These are phyloP conservation scores for Leucoma salicis DNA, from an alignment of 2,888 invertebrate genomes.

Conservation along the genomic window DNA sequence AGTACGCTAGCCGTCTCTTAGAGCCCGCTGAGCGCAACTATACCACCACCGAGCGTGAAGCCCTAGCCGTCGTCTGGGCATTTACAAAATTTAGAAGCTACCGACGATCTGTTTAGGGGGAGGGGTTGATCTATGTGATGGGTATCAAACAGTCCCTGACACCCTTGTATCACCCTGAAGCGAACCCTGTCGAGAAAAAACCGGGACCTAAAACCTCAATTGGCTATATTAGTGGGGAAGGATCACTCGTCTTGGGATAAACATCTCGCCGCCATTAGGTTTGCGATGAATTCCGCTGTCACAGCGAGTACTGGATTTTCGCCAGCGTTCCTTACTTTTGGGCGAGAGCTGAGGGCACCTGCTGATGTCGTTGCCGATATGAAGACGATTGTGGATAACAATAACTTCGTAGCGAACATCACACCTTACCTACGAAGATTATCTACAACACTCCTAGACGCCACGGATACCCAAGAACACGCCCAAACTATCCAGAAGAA, in stretches of 20 bases:
- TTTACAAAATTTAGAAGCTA: neutral
- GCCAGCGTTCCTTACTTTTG: no score
- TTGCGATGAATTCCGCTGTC: no score
- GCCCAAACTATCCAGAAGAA: neutral
- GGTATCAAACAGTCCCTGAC: neutral
- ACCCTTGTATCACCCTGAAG: constrained; percentile 39
- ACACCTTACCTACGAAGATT: neutral
- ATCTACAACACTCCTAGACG: neutral
- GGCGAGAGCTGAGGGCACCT: neutral
- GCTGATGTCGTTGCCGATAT: no score
- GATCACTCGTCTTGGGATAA: no score
- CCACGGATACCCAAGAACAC: neutral
- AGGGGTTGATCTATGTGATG: constrained; percentile 5
- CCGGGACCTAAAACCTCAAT: no score
- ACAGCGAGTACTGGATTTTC: no score
- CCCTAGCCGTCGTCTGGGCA: constrained; percentile 1
- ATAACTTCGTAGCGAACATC: neutral
- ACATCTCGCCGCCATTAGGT: no score
- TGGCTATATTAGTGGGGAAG: no score
- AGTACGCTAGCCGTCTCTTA: constrained; percentile 8
- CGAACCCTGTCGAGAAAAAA: constrained; percentile 43
- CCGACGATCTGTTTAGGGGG: constrained; percentile 11
- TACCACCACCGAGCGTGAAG: neutral
- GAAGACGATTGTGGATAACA: no score
- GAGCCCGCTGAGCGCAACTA: neutral